Conservation (phyloP, 1,140 invertebrate species). For the Colletes gigas region DNA sequence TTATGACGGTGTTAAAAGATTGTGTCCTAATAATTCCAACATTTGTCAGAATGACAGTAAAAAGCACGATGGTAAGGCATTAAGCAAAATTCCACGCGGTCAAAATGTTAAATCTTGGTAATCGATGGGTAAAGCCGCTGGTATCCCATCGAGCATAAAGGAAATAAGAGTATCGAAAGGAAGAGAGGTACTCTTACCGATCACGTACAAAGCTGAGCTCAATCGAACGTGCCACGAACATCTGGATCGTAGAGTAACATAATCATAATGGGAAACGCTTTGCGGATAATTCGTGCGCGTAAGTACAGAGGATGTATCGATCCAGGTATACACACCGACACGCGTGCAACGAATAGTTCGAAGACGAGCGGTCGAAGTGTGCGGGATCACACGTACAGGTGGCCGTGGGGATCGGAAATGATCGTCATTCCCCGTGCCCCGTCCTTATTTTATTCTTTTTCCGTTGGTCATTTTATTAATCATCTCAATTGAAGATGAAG, state of each 20-base stretch:
- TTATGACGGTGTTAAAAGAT: too few species aligned
- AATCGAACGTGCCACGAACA: slow-evolving; percentile 63
- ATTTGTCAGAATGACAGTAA: not conserved
- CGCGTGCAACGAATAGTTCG: slow-evolving; percentile 7
- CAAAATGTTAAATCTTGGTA: slow-evolving; percentile 31
- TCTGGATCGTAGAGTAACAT: slow-evolving; percentile 66
- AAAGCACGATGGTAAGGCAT: not conserved
- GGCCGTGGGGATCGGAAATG: slow-evolving; percentile 33
- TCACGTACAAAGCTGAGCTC: slow-evolving; percentile 59
- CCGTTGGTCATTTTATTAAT: slow-evolving; percentile 26
- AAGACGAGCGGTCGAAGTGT: not conserved
- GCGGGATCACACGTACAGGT: not conserved
- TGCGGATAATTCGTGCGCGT: slow-evolving; percentile 63
- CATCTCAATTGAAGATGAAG: slow-evolving; percentile 1
- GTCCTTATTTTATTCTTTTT: slow-evolving; percentile 2
- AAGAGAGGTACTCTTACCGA: slow-evolving; percentile 55
- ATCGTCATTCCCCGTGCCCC: slow-evolving; percentile 34
- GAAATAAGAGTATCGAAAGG: slow-evolving; percentile 36
- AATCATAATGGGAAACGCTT: slow-evolving; percentile 68
- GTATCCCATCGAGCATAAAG: slow-evolving; percentile 49
- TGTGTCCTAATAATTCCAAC: too few species aligned
- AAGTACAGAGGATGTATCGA: slow-evolving; percentile 45
- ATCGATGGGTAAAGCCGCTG: slow-evolving; percentile 46
- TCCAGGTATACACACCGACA: slow-evolving; percentile 30
- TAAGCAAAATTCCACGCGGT: slow-evolving; percentile 24